Evolutionary conservation across 2,797 vertebrate genomes (phyloP).

Genomic region (Cynopterus sphinx): DNA sequence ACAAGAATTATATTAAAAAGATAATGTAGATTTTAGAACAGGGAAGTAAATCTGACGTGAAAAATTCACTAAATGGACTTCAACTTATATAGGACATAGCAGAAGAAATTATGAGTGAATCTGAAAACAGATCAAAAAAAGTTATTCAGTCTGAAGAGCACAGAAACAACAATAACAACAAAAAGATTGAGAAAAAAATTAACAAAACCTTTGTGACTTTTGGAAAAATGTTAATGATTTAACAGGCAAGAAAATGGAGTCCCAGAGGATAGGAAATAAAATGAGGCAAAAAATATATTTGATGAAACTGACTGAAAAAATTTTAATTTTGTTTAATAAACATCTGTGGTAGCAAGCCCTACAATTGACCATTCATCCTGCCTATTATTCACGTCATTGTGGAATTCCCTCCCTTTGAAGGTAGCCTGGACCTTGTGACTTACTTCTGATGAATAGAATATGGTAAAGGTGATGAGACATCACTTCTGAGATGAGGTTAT

Average conservation of each 20-base stretch:
- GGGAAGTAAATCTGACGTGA: not conserved
- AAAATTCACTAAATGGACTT: not conserved
- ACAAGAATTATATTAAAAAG: not conserved
- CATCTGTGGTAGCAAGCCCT: not conserved
- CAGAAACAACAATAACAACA: too few relatives aligned
- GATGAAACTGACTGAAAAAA: not conserved
- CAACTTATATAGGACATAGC: not conserved
- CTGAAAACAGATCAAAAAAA: not conserved
- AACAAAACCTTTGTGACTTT: not conserved
- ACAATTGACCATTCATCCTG: not conserved
- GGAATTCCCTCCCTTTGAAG: not conserved
- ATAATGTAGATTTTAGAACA: not conserved
- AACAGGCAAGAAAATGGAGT: not conserved
- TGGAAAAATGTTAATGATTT: not conserved
- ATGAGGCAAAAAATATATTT: not conserved
- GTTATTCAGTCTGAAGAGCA: not conserved
- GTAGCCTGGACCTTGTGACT: not conserved
- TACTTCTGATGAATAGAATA: not conserved
- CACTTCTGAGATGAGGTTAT: not conserved
- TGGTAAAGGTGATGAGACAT: not conserved
- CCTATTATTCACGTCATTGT: not conserved
- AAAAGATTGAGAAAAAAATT: not conserved
- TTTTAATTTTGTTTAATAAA: not conserved
- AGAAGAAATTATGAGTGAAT: not conserved
- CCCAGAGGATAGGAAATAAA: not conserved